Percentiles rank a stretch among this genome's conserved stretches.
phyloP scores from a whole-genome alignment of 2,113 vertebrate species.

The Dromaius novaehollandiae region DNA sequence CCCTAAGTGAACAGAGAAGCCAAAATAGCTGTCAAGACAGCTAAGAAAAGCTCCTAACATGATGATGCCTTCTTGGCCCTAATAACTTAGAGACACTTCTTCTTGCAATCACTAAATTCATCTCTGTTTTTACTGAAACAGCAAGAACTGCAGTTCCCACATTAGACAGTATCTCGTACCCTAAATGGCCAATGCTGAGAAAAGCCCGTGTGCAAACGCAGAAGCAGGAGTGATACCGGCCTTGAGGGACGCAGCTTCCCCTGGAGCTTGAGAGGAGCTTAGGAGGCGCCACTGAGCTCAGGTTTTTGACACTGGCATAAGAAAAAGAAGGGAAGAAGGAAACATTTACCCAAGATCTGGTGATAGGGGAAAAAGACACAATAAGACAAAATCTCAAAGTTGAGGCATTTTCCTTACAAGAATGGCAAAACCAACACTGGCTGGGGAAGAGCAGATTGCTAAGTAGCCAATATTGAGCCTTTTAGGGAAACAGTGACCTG shows the following conservation, averaged over 20 bases:
- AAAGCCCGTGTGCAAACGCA: neutral
- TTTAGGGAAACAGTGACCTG: constrained; percentile 40
- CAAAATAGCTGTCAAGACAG: neutral
- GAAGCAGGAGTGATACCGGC: neutral
- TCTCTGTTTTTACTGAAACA: neutral
- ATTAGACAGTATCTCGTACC: no score
- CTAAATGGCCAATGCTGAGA: neutral
- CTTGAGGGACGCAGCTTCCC: no score
- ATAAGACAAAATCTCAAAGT: constrained; percentile 27
- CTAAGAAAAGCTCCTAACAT: neutral
- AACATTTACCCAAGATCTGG: neutral
- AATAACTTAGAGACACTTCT: neutral
- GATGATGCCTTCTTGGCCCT: neutral
- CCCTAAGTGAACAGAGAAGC: neutral
- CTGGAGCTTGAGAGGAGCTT: neutral
- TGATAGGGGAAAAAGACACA: neutral
- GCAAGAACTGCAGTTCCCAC: neutral
- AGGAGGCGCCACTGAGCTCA: neutral
- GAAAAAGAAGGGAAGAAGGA: neutral
- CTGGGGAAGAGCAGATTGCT: constrained; percentile 41
- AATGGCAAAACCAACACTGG: constrained; percentile 36
- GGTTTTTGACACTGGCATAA: neutral
- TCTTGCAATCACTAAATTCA: neutral
- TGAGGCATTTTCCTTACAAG: constrained; percentile 46
- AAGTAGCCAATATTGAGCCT: constrained; percentile 63